phyloP scores from a whole-genome alignment of 2,797 vertebrate species.

The Agapornis canus region DNA sequence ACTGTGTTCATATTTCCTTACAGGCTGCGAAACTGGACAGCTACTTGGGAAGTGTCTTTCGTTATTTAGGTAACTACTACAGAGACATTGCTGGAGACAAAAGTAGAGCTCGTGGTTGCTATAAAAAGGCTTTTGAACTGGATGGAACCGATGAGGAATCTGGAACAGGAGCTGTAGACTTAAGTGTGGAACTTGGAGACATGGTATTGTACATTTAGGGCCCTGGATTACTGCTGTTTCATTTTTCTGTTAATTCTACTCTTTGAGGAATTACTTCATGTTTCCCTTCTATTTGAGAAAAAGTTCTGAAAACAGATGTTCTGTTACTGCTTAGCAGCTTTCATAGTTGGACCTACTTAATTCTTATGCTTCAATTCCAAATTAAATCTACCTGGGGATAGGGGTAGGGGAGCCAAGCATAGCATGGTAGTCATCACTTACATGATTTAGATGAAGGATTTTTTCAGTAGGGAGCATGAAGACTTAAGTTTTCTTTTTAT shows the following conservation, averaged over 20 bases:
- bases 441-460: not conserved
- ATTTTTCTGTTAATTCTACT: not conserved
- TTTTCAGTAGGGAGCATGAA: not conserved
- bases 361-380: not conserved
- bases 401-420: not conserved
- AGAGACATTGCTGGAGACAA: slow-evolving; percentile 84
- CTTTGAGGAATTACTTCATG: not conserved
- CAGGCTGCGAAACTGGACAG: slow-evolving; percentile 94
- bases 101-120: slow-evolving; percentile 91
- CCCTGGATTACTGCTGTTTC: not conserved
- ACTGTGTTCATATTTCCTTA: slow-evolving; percentile 20
- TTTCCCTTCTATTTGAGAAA: not conserved
- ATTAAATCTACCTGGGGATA: not conserved
- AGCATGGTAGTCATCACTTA: not conserved
- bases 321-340: not conserved
- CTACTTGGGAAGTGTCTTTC: slow-evolving; percentile 85
- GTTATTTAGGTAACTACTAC: slow-evolving; percentile 92
- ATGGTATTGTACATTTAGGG: slow-evolving; percentile 78
- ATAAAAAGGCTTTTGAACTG: slow-evolving; percentile 93
- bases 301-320: not conserved
- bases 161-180: slow-evolving; percentile 89
- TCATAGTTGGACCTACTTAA: not conserved
- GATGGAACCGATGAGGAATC: slow-evolving; percentile 85
- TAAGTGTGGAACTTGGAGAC: slow-evolving; percentile 90
- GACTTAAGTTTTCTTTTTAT: not conserved